Conservation (phyloP, 2,113 vertebrate genomes). For the Narcine bancroftii region DNA sequence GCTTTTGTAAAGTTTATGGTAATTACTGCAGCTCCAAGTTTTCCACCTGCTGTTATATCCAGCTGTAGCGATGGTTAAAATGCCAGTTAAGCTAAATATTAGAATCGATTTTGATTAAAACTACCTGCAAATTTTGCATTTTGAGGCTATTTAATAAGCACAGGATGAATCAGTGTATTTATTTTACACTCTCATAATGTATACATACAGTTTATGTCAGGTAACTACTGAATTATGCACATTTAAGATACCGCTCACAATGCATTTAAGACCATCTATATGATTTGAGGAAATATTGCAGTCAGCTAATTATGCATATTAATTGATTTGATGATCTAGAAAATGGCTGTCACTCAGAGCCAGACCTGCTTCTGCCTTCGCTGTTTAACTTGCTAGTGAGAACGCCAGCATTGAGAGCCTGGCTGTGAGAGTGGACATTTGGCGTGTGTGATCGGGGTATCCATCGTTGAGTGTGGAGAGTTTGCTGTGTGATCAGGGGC, state of each 20-base stretch:
- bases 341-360: too few species aligned
- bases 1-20: neutral
- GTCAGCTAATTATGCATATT: too few species aligned
- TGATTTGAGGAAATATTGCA: too few species aligned
- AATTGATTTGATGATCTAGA: too few species aligned
- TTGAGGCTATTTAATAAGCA: neutral
- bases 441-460: too few species aligned
- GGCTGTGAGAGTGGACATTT: too few species aligned
- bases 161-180: neutral
- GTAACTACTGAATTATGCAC: neutral
- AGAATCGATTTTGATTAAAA: neutral
- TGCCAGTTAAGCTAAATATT: neutral
- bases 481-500: too few species aligned
- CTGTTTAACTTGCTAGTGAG: too few species aligned
- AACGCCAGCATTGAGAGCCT: too few species aligned
- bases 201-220: too few species aligned
- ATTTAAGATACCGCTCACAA: neutral
- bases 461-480: too few species aligned
- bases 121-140: neutral
- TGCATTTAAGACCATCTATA: neutral
- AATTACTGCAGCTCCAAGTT: neutral
- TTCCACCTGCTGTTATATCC: neutral
- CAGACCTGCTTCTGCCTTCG: too few species aligned
- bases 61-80: conserved; percentile 4
- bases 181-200: neutral